Percentiles rank a stretch among this genome's conserved stretches.
These are phyloP conservation scores for Hypotaenidia okinawae DNA, from an alignment of 2,797 vertebrate species.

Conservation along the genomic window DNA sequence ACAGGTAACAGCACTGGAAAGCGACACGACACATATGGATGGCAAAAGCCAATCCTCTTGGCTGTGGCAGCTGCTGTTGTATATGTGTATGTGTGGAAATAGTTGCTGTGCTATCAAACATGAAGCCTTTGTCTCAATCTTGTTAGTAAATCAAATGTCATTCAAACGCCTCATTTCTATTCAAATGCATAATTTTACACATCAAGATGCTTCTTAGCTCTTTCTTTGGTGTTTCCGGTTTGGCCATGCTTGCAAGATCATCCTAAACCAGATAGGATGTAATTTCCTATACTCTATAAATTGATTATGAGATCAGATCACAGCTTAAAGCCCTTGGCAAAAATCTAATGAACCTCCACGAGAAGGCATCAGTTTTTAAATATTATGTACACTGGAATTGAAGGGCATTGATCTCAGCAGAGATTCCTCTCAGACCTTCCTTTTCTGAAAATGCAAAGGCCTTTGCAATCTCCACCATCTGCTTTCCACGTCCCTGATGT, in stretches of 20 bases:
- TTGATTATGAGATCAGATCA: not conserved
- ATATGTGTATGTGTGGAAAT: not conserved
- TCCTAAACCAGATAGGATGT: not conserved
- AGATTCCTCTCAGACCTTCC: not conserved
- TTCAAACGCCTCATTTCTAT: constrained; percentile 1
- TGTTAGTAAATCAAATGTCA: not conserved
- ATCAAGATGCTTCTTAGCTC: not conserved
- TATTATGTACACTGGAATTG: not conserved
- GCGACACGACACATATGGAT: not conserved
- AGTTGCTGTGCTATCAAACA: not conserved
- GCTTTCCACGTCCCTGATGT: not conserved
- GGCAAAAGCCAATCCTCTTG: not conserved
- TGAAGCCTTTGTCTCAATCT: not conserved
- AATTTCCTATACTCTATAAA: not conserved
- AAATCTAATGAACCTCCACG: not conserved
- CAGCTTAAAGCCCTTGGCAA: not conserved
- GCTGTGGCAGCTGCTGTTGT: not conserved
- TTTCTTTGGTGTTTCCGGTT: not conserved
- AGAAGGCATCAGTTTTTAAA: not conserved
- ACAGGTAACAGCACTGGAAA: not conserved
- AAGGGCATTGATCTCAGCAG: not conserved
- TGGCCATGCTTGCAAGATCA: not conserved
- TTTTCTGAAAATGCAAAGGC: not conserved
- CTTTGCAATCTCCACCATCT: not conserved
- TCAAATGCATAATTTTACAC: not conserved